phyloP scores from a whole-genome alignment of 2,797 vertebrate species.

The Myotis planiceps region DNA sequence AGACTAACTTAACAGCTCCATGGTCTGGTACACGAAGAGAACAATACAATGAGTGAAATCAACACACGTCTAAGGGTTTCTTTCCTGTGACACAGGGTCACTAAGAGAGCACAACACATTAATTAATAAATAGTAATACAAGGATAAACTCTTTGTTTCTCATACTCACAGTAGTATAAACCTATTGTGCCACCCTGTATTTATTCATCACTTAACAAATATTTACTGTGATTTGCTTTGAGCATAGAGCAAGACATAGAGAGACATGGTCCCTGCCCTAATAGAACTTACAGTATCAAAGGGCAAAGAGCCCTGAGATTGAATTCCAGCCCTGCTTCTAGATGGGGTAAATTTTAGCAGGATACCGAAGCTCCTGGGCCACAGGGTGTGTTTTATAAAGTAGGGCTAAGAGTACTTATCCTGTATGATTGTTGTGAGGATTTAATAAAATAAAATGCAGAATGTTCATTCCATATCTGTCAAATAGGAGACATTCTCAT shows the following conservation, averaged over 20 bases:
- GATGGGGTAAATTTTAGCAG: not conserved
- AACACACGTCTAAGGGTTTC: not conserved
- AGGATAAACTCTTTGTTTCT: not conserved
- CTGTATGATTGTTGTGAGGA: not conserved
- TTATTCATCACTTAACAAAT: not conserved
- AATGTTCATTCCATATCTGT: not conserved
- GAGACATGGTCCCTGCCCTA: not conserved
- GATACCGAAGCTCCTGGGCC: not conserved
- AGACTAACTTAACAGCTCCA: conserved; percentile 12
- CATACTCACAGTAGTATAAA: not conserved
- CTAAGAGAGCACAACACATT: not conserved
- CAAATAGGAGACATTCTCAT: not conserved
- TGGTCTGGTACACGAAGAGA: not conserved
- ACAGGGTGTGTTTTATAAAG: not conserved
- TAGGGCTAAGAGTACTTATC: not conserved
- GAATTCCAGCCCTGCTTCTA: not conserved
- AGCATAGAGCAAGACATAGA: not conserved
- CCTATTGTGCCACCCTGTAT: not conserved
- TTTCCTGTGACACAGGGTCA: not conserved
- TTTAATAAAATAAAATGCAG: not conserved
- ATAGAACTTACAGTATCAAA: not conserved
- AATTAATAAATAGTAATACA: not conserved
- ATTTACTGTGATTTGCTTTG: not conserved
- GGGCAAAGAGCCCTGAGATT: not conserved
- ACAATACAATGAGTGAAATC: not conserved